Evolutionary conservation across 1,140 invertebrate species (phyloP), one percentile per base, ranked within the genome.

Genomic region (Orussus abietinus): DNA sequence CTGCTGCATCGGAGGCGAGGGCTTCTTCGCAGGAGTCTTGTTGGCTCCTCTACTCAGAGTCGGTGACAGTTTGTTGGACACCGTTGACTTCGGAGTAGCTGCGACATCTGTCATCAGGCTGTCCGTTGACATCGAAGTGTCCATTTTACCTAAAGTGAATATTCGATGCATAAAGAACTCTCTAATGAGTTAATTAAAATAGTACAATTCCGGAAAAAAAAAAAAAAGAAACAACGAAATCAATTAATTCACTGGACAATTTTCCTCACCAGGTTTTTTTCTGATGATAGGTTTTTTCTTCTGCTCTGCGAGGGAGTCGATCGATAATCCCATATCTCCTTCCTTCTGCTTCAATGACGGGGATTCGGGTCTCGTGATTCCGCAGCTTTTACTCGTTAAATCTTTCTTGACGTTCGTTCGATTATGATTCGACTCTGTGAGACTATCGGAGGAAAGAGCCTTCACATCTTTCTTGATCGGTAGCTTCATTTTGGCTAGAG

Each of bases 381-480:
- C 66, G 11, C 63, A 69, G 26, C 72, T 74, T 36, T 72, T 72
- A 29, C 70, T 75, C 0, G 47, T 45, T 11, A 35, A 40, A 22
- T 57, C 54, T 34, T 58, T 60, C 45, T 67, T 53, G 18, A 47
- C 51, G n/a, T 44, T 53, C 0, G 55, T 53, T 45, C 64, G 62
- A 9, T 40, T 47, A 1, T 59, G 43, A n/a, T 64, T 64, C 1
- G 64, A 53, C 5, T 75, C 74, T 0, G 72, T 54, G 17, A 79
- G 47, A 49, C 75, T 79, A 32, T 79, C 78, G 1, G 75, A 69
- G 3, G 77, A 79, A 11, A 78, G 51, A 14, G 69, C 65, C 38
- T 72, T 72, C 3, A 63, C 55, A 6, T 69, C 68, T 38, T 71
- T 70, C 15, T 64, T 66, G 45, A 64, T 69, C 21, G 59, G 59